A percentile compares a stretch with the other conserved stretches of the same genome.
These are phyloP conservation scores for Notiomystis cincta DNA, from an alignment of 2,113 vertebrate species.

Conservation along the genomic window DNA sequence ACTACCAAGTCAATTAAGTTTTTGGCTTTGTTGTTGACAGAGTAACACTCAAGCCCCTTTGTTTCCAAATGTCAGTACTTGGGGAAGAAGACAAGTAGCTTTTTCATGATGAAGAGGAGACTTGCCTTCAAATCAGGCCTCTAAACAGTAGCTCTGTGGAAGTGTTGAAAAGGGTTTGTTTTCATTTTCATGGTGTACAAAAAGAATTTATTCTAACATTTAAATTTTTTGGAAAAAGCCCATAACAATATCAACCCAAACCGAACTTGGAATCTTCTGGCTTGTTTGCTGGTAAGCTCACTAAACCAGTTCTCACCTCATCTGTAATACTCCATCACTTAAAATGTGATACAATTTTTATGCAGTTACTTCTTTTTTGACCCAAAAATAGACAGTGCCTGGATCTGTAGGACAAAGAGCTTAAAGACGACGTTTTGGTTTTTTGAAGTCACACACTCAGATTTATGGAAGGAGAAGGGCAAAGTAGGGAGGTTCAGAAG, in stretches of 20 bases:
- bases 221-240: neutral
- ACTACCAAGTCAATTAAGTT: neutral
- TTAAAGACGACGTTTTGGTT: neutral
- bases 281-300: neutral
- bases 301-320: neutral
- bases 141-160: neutral
- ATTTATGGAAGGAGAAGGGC: neutral
- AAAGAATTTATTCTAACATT: neutral
- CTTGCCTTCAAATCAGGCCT: neutral
- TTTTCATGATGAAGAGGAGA: neutral
- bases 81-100: neutral
- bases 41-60: neutral
- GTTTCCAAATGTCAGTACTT: neutral
- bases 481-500: neutral
- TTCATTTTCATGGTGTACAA: neutral
- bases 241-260: neutral
- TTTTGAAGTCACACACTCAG: neutral
- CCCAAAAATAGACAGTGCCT: neutral
- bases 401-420: neutral
- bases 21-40: neutral
- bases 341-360: neutral
- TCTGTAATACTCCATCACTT: neutral
- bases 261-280: neutral
- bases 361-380: neutral
- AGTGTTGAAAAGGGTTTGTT: neutral